Evolutionary conservation across 2,888 invertebrate genomes (phyloP), one percentile per base, ranked within the genome.

Genomic region (Lasioglossum lativentre): DNA sequence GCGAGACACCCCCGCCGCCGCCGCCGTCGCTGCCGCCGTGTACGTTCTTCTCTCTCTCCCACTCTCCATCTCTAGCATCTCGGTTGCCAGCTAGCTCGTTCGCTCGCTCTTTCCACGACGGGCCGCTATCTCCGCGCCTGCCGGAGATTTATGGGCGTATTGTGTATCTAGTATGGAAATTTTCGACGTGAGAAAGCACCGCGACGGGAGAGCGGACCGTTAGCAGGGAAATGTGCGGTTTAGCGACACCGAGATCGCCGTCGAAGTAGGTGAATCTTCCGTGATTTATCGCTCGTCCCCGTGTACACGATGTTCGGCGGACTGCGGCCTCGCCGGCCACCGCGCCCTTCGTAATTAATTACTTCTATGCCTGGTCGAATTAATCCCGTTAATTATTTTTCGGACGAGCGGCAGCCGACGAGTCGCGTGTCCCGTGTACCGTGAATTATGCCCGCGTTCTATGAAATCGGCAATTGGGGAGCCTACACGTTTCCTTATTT

Each of bases 251-350:
- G 83, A 79, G 76, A 75, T 85, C 75, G 79, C 56, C 86, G 79
- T 83, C 88, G 84, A 88, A 84, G 87, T 89, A 83, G 87, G 85
- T 83, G 87, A 90, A 87, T 87, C 88, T 88, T 84, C 59, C 52
- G 88, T 90, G 86, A 87, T 87, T 87, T 86, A 87, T 86, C 75
- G 82, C 66, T 66, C 47, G 78, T 70, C 73, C 59, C 40, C 77
- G 72, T 47, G 72, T 56, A 86, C 85, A 68, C 71, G 80, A 59
- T 83, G 76, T 80, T 75, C 38, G 71, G 75, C 74, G 80, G 80
- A 77, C 66, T 77, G 42, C 72, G 23, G 27, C 42, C 12, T 66
- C 78, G 27, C 78, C 59, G 56, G 72, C 85, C 75, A 79, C 76
- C 77, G 78, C 45, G 70, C 19, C 38, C 56, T 0, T 73, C n/a